Evolutionary conservation across 2,888 invertebrate species (phyloP), one percentile per base, ranked within the genome.

Genomic region (Rugalucina vietnamica): DNA sequence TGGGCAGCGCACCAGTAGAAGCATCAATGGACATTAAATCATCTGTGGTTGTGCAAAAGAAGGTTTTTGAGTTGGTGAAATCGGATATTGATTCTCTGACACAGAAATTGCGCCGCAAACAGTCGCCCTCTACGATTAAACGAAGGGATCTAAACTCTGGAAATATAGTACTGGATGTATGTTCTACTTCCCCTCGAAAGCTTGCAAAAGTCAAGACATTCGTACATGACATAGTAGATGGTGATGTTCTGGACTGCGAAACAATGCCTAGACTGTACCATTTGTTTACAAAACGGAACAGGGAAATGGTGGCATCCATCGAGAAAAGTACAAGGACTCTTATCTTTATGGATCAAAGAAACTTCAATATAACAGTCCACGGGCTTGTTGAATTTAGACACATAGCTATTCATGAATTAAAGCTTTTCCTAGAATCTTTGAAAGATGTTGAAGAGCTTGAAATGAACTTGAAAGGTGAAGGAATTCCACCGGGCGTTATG

Each of bases 401-500:
- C 1, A 36, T 27, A 29, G 90, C 89, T 8, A 24, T 82, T 2
- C 34, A 69, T 14, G 36, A 34, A 21, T 14, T 69, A 27, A 69
- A 12, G 5, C 36, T 36, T 8, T 69, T 21, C 24, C 27, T 69
- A 32, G 21, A 69, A 3, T 36, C 32, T 10, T 24, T 12, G 27
- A 27, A 12, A 36, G 24, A 50, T 5, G 32, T 70, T 49, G 73
- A 90, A 2, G 75, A 81, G 0, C 39, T 69, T 29, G 84, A 76
- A 12, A 69, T 76, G 72, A 24, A 36, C 12, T 78, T 93, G 24
- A 87, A 83, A 72, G 90, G 90, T 0, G 79, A 75, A n/a, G 84
- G 76, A 0, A 90, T 86, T 65, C 92, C 92, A 21, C 84, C 87
- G 5, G 92, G 92, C 0, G 49, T 92, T 10, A 86, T 92, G 90